Base-by-base conservation (phyloP, 2,888 invertebrate species). In the Punctoribates punctum region DNA sequence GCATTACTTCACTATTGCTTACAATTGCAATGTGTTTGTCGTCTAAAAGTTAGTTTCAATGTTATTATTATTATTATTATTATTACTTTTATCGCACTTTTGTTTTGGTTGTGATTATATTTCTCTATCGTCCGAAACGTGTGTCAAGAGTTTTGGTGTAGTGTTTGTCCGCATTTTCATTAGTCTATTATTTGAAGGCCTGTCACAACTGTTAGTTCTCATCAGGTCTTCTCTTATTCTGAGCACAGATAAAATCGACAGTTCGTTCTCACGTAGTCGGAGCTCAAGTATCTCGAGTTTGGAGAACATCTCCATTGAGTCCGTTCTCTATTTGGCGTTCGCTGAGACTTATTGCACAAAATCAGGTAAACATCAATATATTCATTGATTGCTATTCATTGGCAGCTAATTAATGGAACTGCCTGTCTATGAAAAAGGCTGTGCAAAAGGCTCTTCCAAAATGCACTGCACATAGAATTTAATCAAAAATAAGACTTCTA, bases 221-320 rank as follows among this genome's bases (percentile, higher is more conserved):
- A 65, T 38, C n/a, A 5, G 11, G 5, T 34, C 3, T 34, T 34
- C 1, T 65, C 29, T n/a, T 29, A 38, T 65, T 34, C 17, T 1
- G 11, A 34, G 75, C 72, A 34, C 74, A 80, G 80, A 80, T 74
- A 80, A 80, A 77, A 78, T 94, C 89, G 96, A 96, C 88, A 93
- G 91, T 85, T 92, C 94, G 82, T 96, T 96, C 88, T 95, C 95
- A 82, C 89, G 96, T 85, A 97, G 96, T 81, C 89, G 96, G 83
- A 96, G 95, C 85, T 96, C 96, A 85, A 95, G 94, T 86, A 96
- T 96, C 91, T 96, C 96, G 83, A 96, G 96, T 85, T 88, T 97
- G 84, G 77, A 97, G 87, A 96, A 96, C 88, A 94, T 96, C 86
- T 91, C 92, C 83, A 91, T 93, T 82, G 97, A 97, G 87, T 91